Conservation (phyloP, 2,888 invertebrate species). For the Dynastes grantii region DNA sequence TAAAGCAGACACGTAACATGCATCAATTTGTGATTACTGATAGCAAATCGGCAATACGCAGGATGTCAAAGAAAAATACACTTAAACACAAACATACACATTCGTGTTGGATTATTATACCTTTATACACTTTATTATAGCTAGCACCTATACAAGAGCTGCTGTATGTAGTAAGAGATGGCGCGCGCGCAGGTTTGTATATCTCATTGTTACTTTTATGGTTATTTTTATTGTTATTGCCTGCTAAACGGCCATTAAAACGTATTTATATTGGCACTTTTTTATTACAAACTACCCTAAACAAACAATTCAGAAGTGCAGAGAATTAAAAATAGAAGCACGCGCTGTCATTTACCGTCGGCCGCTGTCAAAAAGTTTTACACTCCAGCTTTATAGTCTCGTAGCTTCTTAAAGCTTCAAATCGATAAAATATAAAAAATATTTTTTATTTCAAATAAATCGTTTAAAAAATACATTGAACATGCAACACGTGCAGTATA, state of each 20-base stretch:
- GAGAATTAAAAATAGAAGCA: slow-evolving; percentile 13
- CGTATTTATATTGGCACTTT: slow-evolving; percentile 66
- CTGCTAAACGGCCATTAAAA: slow-evolving; percentile 68
- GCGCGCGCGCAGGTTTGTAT: slow-evolving; percentile 38
- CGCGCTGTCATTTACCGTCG: slow-evolving; percentile 15
- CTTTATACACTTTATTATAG: slow-evolving; percentile 1
- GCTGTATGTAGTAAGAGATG: slow-evolving; percentile 6
- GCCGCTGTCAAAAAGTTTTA: slow-evolving; percentile 13
- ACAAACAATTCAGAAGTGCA: slow-evolving; percentile 30
- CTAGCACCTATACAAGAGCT: not conserved
- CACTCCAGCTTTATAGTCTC: not conserved
- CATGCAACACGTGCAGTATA: no score
- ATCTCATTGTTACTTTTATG: slow-evolving; percentile 61
- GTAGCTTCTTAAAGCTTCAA: slow-evolving; percentile 1
- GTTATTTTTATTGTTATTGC: slow-evolving; percentile 68
- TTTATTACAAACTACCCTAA: slow-evolving; percentile 53
- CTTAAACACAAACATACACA: not conserved
- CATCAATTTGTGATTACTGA: slow-evolving; percentile 9
- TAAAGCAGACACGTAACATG: not conserved
- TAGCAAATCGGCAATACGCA: slow-evolving; percentile 9
- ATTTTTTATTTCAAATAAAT: no score
- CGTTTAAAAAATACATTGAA: no score
- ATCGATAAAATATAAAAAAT: slow-evolving; percentile 2
- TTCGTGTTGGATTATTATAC: no score
- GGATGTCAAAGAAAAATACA: slow-evolving; percentile 27